phyloP scores from a whole-genome alignment of 2,113 vertebrate species.

The Bubo scandiacus region DNA sequence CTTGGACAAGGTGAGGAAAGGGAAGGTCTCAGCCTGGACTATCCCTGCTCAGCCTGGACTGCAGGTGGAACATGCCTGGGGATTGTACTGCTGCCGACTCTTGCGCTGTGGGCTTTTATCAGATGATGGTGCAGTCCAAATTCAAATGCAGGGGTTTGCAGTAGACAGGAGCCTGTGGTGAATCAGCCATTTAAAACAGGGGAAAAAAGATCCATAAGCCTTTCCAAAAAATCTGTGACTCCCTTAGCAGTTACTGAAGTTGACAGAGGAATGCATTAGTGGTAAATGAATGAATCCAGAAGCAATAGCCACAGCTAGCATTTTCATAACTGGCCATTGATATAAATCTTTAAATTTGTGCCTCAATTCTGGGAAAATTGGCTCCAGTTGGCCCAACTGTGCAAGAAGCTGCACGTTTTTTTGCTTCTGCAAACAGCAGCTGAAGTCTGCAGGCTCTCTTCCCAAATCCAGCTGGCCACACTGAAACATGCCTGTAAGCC shows the following conservation, averaged over 20 bases:
- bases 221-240: background rate
- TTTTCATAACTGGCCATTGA: background rate
- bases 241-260: background rate
- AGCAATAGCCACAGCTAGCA: fast-evolving
- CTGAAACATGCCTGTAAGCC: background rate
- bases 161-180: background rate
- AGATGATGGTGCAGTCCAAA: background rate
- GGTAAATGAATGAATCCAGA: background rate
- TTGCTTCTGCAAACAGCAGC: background rate
- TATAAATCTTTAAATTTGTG: background rate
- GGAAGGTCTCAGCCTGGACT: background rate
- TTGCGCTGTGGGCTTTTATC: background rate
- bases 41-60: background rate
- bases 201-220: background rate
- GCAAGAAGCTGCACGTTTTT: background rate
- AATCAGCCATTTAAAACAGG: background rate
- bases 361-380: background rate
- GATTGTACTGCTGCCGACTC: background rate
- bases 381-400: background rate
- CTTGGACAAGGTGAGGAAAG: background rate
- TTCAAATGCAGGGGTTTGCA: background rate
- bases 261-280: background rate
- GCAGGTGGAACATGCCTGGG: background rate
- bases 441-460: background rate
- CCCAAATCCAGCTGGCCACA: background rate